A percentile compares a stretch with the other conserved stretches of the same genome.
Evolutionary conservation across 2,888 invertebrate species (phyloP).

Genomic region (Dolichomitus sp.): DNA sequence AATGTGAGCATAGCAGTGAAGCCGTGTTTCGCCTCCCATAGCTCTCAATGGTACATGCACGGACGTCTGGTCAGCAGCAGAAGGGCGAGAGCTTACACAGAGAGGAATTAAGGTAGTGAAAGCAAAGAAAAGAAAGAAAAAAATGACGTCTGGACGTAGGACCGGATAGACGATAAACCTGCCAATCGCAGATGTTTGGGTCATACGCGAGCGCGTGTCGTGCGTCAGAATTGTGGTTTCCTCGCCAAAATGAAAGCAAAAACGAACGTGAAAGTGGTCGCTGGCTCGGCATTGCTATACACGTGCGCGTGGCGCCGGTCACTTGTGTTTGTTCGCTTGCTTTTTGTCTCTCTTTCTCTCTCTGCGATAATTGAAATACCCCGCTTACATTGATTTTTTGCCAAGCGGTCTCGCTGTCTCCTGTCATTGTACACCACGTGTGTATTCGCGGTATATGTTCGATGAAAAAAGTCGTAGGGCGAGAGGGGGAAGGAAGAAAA

Average conservation of each 20-base stretch:
- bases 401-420: slow-evolving; percentile 21
- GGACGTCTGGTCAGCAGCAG: slow-evolving; percentile 10
- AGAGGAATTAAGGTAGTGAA: slow-evolving; percentile 28
- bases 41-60: slow-evolving; percentile 5
- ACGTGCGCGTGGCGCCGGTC: slow-evolving; percentile 37
- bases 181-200: slow-evolving; percentile 65
- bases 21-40: neutral
- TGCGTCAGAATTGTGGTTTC: slow-evolving; percentile 5
- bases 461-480: neutral
- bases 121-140: slow-evolving; percentile 6
- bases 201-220: slow-evolving; percentile 37
- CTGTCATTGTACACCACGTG: neutral
- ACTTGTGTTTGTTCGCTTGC: neutral
- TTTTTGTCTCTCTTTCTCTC: neutral
- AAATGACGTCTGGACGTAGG: slow-evolving; percentile 30
- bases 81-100: neutral
- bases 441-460: slow-evolving; percentile 17
- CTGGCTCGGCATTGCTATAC: slow-evolving; percentile 23
- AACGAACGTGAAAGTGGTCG: slow-evolving; percentile 29
- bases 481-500: slow-evolving; percentile 9
- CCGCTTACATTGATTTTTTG: slow-evolving; percentile 62
- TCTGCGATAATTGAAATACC: slow-evolving; percentile 58
- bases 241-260: slow-evolving; percentile 34
- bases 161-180: slow-evolving; percentile 56
- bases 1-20: slow-evolving; percentile 48